A percentile compares a stretch with the other conserved stretches of the same genome.
phyloP scores from a whole-genome alignment of 2,888 invertebrate genomes.

The Onchidella celtica region DNA sequence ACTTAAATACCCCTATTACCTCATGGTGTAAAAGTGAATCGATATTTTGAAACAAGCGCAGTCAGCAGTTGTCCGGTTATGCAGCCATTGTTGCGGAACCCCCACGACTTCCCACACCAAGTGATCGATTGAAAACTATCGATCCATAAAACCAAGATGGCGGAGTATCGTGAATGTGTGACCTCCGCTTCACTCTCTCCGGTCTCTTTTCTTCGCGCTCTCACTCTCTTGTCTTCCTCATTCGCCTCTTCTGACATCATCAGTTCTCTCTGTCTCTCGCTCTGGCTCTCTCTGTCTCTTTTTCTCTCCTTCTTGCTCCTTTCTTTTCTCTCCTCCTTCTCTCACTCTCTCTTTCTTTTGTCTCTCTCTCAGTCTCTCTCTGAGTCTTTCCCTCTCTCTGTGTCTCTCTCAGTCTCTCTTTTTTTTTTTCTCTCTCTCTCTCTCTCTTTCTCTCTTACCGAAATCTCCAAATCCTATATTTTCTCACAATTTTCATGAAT shows the following conservation, averaged over 20 bases:
- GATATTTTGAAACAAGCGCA: too few species aligned
- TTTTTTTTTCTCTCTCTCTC: background rate
- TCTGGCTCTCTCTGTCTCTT: background rate
- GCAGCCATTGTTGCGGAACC: background rate
- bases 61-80: background rate
- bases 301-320: background rate
- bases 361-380: background rate
- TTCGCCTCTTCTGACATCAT: background rate
- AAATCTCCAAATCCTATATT: background rate
- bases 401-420: background rate
- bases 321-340: too few species aligned
- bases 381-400: too few species aligned
- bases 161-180: conserved; percentile 12
- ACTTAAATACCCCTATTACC: too few species aligned
- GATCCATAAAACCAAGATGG: conserved; percentile 27
- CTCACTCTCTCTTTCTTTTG: too few species aligned
- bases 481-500: conserved; percentile 1
- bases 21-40: too few species aligned
- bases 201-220: background rate
- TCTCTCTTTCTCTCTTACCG: background rate
- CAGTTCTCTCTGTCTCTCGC: background rate
- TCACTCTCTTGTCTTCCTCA: too few species aligned
- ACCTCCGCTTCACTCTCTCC: background rate
- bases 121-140: conserved; percentile 29
- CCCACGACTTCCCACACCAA: conserved; percentile 15